Percentiles rank a stretch among this genome's conserved stretches.
Conservation (phyloP, 2,113 vertebrate species). For the Protobothrops flavoviridis region DNA sequence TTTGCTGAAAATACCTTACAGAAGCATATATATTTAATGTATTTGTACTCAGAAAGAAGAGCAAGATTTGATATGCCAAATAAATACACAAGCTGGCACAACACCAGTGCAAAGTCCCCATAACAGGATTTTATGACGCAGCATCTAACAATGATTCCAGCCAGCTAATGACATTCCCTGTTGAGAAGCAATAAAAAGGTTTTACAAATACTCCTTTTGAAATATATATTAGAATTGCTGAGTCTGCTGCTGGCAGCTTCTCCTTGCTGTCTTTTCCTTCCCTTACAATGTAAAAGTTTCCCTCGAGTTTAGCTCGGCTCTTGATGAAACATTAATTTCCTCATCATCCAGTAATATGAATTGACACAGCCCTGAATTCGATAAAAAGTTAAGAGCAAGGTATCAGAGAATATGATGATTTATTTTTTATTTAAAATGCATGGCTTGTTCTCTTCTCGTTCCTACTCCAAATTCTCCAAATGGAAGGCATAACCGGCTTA, state of each 20-base stretch:
- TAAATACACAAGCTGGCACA: not conserved
- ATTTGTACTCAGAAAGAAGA: constrained; percentile 19
- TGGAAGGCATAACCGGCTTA: not conserved
- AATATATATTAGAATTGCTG: not conserved
- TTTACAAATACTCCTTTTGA: constrained; percentile 33
- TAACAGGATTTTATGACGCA: constrained; percentile 20
- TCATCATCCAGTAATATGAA: constrained; percentile 13
- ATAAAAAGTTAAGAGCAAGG: not conserved
- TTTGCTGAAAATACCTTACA: not conserved
- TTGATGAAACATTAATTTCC: not conserved
- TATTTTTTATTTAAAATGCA: constrained; percentile 11
- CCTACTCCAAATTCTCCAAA: not conserved
- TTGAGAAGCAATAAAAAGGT: constrained; percentile 24
- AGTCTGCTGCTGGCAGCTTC: constrained; percentile 7
- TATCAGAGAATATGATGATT: not conserved
- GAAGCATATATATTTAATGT: constrained; percentile 10
- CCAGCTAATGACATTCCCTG: constrained; percentile 25
- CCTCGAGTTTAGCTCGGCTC: not conserved
- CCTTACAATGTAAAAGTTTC: not conserved
- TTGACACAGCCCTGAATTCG: not conserved
- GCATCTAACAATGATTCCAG: constrained; percentile 36
- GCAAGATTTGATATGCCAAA: constrained; percentile 14
- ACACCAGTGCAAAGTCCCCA: not conserved
- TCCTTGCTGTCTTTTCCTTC: not conserved
- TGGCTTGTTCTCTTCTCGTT: not conserved